Conservation (phyloP, 2,797 vertebrate species). For the Pyrocephalus nanus region DNA sequence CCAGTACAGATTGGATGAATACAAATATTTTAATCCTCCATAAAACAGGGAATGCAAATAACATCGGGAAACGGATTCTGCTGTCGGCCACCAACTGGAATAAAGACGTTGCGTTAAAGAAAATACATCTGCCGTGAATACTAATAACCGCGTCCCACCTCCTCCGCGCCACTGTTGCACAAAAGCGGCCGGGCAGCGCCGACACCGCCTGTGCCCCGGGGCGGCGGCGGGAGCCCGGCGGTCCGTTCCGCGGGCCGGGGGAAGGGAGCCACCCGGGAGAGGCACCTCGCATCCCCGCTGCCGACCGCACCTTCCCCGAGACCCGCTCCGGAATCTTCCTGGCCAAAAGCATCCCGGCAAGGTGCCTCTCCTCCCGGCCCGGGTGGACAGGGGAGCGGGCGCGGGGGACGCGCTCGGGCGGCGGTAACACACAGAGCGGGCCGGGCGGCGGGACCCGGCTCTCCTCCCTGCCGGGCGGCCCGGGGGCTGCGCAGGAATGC, state of each 20-base stretch:
- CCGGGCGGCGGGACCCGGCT: neutral
- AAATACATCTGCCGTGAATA: constrained; percentile 63
- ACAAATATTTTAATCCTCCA: constrained; percentile 72
- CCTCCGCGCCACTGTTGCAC: constrained; percentile 1
- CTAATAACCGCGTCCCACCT: constrained; percentile 10
- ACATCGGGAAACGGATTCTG: constrained; percentile 29
- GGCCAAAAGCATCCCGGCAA: neutral
- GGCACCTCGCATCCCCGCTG: neutral
- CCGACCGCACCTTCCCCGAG: neutral
- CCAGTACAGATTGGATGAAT: constrained; percentile 65
- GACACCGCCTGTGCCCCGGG: neutral
- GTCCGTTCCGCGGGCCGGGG: neutral
- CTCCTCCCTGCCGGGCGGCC: neutral
- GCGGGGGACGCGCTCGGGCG: neutral
- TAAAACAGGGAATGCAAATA: constrained; percentile 66
- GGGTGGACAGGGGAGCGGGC: neutral
- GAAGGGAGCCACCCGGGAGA: neutral
- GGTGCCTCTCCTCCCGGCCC: neutral
- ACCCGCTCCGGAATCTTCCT: neutral
- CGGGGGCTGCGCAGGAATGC: constrained; percentile 68
- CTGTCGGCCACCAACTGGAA: constrained; percentile 53
- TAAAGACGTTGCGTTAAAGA: constrained; percentile 64
- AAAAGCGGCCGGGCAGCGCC: constrained; percentile 29
- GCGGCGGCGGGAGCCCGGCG: neutral
- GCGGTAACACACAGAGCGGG: neutral